Base-by-base conservation (phyloP, 2,888 invertebrate genomes). In the Homarus gammarus region DNA sequence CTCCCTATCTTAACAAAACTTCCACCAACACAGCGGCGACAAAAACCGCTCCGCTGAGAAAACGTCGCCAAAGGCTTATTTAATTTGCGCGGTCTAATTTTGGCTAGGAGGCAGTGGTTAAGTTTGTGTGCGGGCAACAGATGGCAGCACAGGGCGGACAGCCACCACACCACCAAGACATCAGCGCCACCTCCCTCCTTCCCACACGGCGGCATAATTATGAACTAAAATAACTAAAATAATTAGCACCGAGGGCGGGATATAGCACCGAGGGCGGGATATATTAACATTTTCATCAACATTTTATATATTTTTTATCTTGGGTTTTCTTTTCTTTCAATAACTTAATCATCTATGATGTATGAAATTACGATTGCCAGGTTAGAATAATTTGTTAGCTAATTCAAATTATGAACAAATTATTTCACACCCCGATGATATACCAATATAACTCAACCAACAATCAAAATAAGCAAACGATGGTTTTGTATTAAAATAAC, bases 211-310 rank as follows among this genome's bases (percentile, higher is more conserved):
- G 84, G 40, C 75, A 22, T 12, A 44, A 40, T 61, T 61, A 22
- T 2, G 79, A 84, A 84, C 84, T 84, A 84, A n/a, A n/a, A n/a
- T n/a, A n/a, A n/a, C n/a, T n/a, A n/a, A 56, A 38, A 56, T 84
- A 84, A 84, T 84, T 84, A 84, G 36, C 84, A 56, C 33, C 56
- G 78, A 51, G 33, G 1, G 40, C 3, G 5, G n/a, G 2, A 6
- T 22, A n/a, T 27, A 38, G 36, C 84, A 56, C 33, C 56, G 78
- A 51, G 33, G 1, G 40, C 3, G 5, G n/a, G 2, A 6, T 22
- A n/a, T 27, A 38, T 73, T 27, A 40, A 12, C 56, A 56, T 56
- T 10, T 56, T 56, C 49, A 56, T 18, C n/a, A n/a, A n/a, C n/a
- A n/a, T n/a, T n/a, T n/a, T n/a, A n/a, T n/a, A n/a, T n/a, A n/a